These are phyloP conservation scores for Planococcus citri DNA, from an alignment of 1,140 invertebrate species.

Conservation along the genomic window DNA sequence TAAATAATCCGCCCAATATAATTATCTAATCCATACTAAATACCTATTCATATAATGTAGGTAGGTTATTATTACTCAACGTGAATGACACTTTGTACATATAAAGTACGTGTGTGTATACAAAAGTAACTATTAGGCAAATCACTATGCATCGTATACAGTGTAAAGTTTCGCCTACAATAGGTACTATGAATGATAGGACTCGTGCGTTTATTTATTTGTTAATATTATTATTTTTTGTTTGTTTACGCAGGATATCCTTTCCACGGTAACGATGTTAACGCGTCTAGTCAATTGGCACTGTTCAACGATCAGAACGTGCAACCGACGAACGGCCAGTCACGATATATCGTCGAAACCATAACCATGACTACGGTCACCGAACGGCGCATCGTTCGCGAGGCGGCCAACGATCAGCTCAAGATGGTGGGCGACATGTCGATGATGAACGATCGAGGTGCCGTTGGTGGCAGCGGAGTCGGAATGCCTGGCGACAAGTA, in stretches of 20 bases:
- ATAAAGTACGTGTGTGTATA: too few relatives aligned
- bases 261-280: slow-evolving; percentile 13
- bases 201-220: too few relatives aligned
- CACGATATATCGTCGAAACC: slow-evolving; percentile 50
- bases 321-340: slow-evolving; percentile 13
- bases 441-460: background rate
- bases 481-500: slow-evolving; percentile 33
- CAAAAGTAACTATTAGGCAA: too few relatives aligned
- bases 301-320: slow-evolving; percentile 11
- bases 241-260: slow-evolving; percentile 9
- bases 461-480: background rate
- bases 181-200: too few relatives aligned
- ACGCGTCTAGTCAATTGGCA: slow-evolving; percentile 13
- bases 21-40: too few relatives aligned
- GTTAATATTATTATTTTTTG: too few relatives aligned
- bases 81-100: too few relatives aligned
- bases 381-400: slow-evolving; percentile 46
- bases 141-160: too few relatives aligned
- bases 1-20: too few relatives aligned
- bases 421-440: background rate
- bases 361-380: slow-evolving; percentile 55
- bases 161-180: too few relatives aligned
- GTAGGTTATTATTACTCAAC: too few relatives aligned
- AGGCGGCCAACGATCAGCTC: slow-evolving; percentile 29
- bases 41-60: too few relatives aligned